A percentile compares a stretch with the other conserved stretches of the same genome.
Evolutionary conservation across 2,113 vertebrate genomes (phyloP).

Genomic region (Thamnophis sirtalis): DNA sequence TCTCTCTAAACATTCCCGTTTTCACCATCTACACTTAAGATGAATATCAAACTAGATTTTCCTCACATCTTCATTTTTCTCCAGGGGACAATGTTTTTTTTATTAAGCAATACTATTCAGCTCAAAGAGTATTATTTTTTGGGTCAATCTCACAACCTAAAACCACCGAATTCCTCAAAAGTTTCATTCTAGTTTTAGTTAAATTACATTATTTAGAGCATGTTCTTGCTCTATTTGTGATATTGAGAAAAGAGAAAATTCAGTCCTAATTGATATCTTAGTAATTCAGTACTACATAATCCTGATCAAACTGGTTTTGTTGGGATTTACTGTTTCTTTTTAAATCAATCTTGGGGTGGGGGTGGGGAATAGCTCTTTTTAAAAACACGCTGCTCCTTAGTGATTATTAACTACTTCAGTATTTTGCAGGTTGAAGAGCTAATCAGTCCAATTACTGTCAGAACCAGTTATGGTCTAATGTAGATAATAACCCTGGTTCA

Average conservation of each 20-base stretch:
- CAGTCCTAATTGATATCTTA: not conserved
- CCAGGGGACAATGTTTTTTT: not conserved
- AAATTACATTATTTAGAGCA: not conserved
- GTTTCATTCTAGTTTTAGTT: not conserved
- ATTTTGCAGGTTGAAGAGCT: not conserved
- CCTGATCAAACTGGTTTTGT: not conserved
- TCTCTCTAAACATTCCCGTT: not conserved
- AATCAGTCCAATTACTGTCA: not conserved
- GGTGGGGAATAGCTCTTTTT: not conserved
- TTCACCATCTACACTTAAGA: not conserved
- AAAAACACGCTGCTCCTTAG: not conserved
- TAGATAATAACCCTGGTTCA: not conserved
- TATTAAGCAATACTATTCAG: not conserved
- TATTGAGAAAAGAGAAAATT: not conserved
- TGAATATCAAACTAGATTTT: not conserved
- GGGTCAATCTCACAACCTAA: not conserved
- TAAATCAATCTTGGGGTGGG: not conserved
- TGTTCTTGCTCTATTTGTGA: not conserved
- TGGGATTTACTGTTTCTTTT: not conserved
- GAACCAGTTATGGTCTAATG: not conserved
- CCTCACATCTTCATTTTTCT: not conserved
- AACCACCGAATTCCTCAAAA: not conserved
- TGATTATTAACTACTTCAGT: not conserved
- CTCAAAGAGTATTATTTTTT: not conserved
- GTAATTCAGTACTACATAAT: not conserved